A percentile compares a stretch with the other conserved stretches of the same genome.
These are phyloP conservation scores for Morinoia aosen DNA, from an alignment of 2,888 invertebrate species.

Conservation along the genomic window DNA sequence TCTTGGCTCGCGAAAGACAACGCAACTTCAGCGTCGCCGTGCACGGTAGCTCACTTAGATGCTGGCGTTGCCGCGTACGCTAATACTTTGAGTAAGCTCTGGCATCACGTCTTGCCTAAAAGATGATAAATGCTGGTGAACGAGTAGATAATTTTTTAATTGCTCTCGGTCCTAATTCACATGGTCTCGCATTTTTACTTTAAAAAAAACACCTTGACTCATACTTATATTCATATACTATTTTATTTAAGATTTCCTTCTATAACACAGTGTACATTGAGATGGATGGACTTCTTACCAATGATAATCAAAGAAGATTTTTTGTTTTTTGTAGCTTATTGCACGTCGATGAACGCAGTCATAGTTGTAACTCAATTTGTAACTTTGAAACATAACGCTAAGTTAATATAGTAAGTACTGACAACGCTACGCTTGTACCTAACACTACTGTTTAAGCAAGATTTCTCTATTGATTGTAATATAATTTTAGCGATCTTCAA, in stretches of 20 bases:
- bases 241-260: background rate
- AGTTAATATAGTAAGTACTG: background rate
- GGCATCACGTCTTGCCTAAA: background rate
- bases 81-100: background rate
- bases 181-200: background rate
- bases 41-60: slow-evolving; percentile 12
- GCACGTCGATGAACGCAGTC: background rate
- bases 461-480: background rate
- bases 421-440: background rate
- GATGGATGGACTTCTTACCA: background rate
- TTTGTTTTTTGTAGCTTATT: background rate
- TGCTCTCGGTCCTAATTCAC: background rate
- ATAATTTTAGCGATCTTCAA: background rate
- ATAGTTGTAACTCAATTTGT: background rate
- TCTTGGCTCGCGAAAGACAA: background rate
- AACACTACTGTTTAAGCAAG: background rate
- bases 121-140: background rate
- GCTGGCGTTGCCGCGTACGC: background rate
- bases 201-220: background rate
- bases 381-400: background rate
- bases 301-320: background rate
- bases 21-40: background rate
- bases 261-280: background rate
- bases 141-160: background rate
- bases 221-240: background rate